A percentile compares a stretch with the other conserved stretches of the same genome.
phyloP scores from a whole-genome alignment of 2,113 vertebrate genomes.

The Scartelaos histophorus region DNA sequence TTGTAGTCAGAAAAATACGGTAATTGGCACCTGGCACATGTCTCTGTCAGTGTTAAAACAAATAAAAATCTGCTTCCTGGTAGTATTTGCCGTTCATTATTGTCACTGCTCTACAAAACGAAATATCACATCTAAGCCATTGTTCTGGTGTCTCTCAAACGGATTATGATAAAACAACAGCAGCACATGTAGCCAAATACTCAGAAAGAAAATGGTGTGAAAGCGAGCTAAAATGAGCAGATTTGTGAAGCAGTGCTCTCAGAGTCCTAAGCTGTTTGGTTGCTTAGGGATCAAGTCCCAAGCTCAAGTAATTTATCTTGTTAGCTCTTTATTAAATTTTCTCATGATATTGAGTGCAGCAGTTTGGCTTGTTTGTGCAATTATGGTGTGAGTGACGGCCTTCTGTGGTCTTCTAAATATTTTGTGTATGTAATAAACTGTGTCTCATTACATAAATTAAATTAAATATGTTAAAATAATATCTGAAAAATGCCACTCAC shows the following conservation, averaged over 20 bases:
- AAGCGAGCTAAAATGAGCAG: not conserved
- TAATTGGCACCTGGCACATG: no score
- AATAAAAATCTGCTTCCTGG: no score
- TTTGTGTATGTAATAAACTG: not conserved
- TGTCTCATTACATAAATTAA: not conserved
- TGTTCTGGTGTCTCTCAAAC: not conserved
- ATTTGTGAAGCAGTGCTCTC: conserved; percentile 42
- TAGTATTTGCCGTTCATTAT: no score
- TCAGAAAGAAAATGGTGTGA: not conserved
- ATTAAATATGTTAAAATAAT: not conserved
- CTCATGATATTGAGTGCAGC: not conserved
- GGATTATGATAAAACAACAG: not conserved
- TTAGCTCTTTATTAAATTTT: conserved; percentile 22
- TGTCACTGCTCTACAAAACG: no score
- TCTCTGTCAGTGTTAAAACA: no score
- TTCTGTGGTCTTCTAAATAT: not conserved
- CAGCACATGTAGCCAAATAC: not conserved
- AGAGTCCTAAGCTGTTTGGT: conserved; percentile 22
- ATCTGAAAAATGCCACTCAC: not conserved
- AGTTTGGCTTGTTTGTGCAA: conserved; percentile 1
- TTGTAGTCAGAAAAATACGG: no score
- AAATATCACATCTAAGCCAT: no score
- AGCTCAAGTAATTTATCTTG: conserved; percentile 21
- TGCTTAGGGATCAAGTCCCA: conserved; percentile 22
- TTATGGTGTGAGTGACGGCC: not conserved